These are phyloP conservation scores for Apus apus DNA, from an alignment of 2,113 vertebrate species.

Conservation along the genomic window DNA sequence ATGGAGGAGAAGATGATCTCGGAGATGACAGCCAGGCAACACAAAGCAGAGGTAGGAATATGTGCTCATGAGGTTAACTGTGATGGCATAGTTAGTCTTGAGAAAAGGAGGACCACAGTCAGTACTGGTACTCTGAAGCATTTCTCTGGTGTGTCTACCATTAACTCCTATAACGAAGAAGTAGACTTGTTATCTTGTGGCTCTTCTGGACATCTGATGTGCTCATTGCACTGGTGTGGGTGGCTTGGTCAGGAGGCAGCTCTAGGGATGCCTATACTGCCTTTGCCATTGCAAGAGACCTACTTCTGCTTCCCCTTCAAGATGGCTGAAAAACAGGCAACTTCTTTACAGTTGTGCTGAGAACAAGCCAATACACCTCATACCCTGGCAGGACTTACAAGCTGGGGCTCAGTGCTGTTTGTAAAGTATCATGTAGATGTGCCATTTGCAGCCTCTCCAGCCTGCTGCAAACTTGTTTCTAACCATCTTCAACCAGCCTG, in stretches of 20 bases:
- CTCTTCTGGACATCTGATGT: neutral
- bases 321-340: neutral
- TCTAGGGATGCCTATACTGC: neutral
- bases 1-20: conserved; percentile 91
- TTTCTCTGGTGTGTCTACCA: neutral
- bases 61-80: neutral
- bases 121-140: neutral
- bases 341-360: neutral
- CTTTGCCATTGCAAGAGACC: neutral
- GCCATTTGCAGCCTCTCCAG: neutral
- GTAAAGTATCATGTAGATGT: neutral
- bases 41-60: conserved; percentile 86
- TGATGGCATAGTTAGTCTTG: neutral
- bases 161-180: neutral
- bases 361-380: neutral
- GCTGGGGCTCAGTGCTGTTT: neutral
- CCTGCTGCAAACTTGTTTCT: neutral
- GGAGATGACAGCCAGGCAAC: conserved; percentile 88
- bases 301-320: neutral
- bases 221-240: too few relatives aligned
- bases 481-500: neutral
- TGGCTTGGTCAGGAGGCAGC: neutral
- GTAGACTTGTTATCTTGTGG: neutral
- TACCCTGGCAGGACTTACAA: neutral
- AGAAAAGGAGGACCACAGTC: neutral